These are phyloP conservation scores for Hemibagrus wyckioides DNA, from an alignment of 2,113 vertebrate genomes.

Conservation along the genomic window DNA sequence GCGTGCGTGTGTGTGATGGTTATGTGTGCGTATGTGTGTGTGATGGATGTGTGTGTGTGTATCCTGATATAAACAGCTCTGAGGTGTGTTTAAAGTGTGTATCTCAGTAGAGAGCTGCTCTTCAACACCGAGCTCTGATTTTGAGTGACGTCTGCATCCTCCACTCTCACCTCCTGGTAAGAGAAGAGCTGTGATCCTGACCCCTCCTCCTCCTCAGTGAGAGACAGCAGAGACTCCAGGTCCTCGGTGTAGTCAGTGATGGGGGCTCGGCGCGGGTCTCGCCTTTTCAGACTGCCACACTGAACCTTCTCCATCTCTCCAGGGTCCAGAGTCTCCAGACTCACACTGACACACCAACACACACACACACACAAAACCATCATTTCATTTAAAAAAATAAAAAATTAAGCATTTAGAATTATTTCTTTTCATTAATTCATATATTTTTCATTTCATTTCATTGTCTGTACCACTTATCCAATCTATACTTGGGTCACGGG, in stretches of 20 bases:
- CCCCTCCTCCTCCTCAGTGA: constrained; percentile 60
- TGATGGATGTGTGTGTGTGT: background rate
- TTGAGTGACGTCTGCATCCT: constrained; percentile 1
- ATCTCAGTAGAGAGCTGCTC: background rate
- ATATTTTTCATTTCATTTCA: too few species aligned
- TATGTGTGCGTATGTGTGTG: background rate
- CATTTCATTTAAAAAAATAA: too few species aligned
- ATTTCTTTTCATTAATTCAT: background rate
- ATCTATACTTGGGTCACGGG: too few species aligned
- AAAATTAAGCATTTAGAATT: background rate
- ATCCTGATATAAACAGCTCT: background rate
- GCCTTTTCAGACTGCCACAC: constrained; percentile 35
- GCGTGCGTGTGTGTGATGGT: background rate
- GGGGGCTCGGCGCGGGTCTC: constrained; percentile 57
- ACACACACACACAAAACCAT: too few species aligned
- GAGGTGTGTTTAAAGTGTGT: background rate
- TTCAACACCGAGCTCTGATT: background rate
- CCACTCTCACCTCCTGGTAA: constrained; percentile 46
- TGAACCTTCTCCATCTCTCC: constrained; percentile 51
- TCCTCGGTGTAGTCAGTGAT: constrained; percentile 53
- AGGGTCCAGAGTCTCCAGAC: constrained; percentile 53
- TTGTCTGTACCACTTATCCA: too few species aligned
- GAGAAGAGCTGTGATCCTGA: constrained; percentile 44
- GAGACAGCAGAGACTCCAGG: constrained; percentile 57
- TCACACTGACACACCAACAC: constrained; percentile 47